Percentiles rank a stretch among this genome's conserved stretches.
Conservation (phyloP, 2,113 vertebrate species). For the Dipodomys merriami region DNA sequence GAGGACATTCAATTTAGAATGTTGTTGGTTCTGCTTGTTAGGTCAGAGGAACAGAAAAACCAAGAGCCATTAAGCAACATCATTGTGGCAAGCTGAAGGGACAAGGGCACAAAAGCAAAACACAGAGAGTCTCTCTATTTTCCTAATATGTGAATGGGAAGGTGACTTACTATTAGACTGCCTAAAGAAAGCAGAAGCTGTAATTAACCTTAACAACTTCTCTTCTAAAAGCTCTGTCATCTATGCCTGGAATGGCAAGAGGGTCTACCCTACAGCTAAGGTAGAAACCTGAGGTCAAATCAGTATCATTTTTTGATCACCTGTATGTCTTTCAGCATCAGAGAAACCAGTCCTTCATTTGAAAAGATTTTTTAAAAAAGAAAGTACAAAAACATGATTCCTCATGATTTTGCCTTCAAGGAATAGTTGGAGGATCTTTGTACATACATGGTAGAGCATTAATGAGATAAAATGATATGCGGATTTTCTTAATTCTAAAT, state of each 20-base stretch:
- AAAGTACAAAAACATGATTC: not conserved
- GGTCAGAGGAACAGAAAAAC: not conserved
- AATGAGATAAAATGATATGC: not conserved
- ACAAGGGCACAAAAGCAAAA: not conserved
- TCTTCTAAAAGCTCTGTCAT: not conserved
- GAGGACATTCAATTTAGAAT: not conserved
- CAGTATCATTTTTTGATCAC: not conserved
- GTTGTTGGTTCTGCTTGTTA: not conserved
- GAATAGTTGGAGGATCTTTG: not conserved
- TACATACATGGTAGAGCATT: not conserved
- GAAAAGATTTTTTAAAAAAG: not conserved
- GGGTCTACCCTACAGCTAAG: not conserved
- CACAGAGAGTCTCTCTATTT: not conserved
- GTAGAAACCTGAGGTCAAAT: not conserved
- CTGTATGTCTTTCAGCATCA: not conserved
- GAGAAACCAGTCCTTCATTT: not conserved
- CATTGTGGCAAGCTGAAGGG: not conserved
- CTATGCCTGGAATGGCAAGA: not conserved
- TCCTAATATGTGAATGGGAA: not conserved
- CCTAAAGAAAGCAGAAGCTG: not conserved
- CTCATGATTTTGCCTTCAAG: not conserved
- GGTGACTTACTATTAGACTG: not conserved
- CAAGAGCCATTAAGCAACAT: not conserved
- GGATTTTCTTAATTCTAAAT: too few relatives aligned
- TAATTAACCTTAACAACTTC: not conserved